Conservation (phyloP, 1,140 invertebrate genomes). For the Drosophila kepulauana region DNA sequence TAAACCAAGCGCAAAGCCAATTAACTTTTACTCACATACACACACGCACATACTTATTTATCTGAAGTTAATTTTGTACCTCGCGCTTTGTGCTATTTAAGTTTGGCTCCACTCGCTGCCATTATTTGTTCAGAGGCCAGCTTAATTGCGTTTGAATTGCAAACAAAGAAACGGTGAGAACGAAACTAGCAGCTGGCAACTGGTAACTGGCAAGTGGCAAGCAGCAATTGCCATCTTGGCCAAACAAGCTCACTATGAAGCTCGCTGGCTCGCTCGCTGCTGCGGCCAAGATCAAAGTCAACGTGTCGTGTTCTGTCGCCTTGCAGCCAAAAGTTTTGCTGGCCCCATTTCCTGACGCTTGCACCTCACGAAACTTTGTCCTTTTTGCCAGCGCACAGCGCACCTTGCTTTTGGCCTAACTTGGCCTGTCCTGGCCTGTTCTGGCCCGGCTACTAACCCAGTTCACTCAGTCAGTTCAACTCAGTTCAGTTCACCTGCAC, state of each 20-base stretch:
- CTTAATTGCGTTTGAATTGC: conserved; percentile 70
- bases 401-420: neutral
- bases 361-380: conserved; percentile 70
- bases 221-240: conserved; percentile 22
- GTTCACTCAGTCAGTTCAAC: neutral
- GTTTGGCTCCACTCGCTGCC: conserved; percentile 32
- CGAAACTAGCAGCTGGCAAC: conserved; percentile 1
- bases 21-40: conserved; percentile 59
- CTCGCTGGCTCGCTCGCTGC: neutral
- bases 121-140: conserved; percentile 48
- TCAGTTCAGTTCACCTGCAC: conserved; percentile 1
- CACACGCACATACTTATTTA: conserved; percentile 24
- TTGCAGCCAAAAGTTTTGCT: conserved; percentile 63
- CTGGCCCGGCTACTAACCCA: conserved; percentile 20
- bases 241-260: conserved; percentile 3
- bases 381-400: conserved; percentile 52
- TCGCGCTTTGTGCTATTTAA: conserved; percentile 43
- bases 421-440: conserved; percentile 12
- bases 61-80: conserved; percentile 37
- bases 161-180: conserved; percentile 62
- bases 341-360: conserved; percentile 49
- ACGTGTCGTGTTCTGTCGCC: conserved; percentile 69
- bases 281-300: conserved; percentile 77
- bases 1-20: conserved; percentile 69
- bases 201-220: neutral